Percentiles rank a stretch among this genome's conserved stretches.
Evolutionary conservation across 2,888 invertebrate species (phyloP).

Genomic region (Spodoptera picta): DNA sequence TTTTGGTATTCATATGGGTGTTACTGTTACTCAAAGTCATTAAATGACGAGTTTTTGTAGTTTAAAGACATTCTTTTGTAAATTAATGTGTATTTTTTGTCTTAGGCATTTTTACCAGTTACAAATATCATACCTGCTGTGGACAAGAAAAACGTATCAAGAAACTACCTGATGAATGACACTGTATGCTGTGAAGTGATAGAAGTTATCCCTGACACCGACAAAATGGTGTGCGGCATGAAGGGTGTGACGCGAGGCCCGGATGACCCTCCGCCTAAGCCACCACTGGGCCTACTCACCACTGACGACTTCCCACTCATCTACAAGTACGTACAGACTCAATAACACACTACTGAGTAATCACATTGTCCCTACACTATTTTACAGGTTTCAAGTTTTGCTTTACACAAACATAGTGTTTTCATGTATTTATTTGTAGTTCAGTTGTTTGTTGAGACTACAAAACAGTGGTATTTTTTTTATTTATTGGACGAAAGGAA

Average conservation of each 20-base stretch:
- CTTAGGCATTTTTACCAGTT: conserved; percentile 91
- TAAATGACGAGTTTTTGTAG: no score
- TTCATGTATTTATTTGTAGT: conserved; percentile 78
- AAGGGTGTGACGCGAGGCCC: conserved; percentile 92
- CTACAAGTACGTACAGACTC: conserved; percentile 92
- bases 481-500: conserved; percentile 51
- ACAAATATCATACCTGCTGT: conserved; percentile 92
- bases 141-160: conserved; percentile 93
- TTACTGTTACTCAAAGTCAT: no score
- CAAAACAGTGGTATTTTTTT: conserved; percentile 74
- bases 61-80: background rate
- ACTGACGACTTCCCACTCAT: conserved; percentile 94
- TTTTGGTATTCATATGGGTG: no score
- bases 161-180: conserved; percentile 94
- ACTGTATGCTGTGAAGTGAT: conserved; percentile 96
- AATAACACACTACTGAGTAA: conserved; percentile 53
- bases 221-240: conserved; percentile 96
- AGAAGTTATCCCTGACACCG: conserved; percentile 95
- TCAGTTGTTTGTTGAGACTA: conserved; percentile 69
- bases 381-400: conserved; percentile 73
- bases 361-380: conserved; percentile 74
- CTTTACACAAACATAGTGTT: conserved; percentile 67
- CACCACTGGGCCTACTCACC: conserved; percentile 94
- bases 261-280: conserved; percentile 91
- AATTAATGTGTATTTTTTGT: conserved; percentile 14